Conservation (phyloP, 2,888 invertebrate genomes). For the Lutraria lutraria region DNA sequence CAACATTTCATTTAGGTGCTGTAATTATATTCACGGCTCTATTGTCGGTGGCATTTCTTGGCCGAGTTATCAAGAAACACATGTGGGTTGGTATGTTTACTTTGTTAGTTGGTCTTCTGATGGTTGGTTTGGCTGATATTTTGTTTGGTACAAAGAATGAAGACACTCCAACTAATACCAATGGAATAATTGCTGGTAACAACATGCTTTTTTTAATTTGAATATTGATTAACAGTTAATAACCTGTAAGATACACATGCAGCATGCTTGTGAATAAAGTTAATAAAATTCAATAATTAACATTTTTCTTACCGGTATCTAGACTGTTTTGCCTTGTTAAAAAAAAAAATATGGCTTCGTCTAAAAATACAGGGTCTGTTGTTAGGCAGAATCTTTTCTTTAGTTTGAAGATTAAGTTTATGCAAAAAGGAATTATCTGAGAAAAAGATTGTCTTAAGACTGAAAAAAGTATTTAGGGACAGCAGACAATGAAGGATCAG, state of each 20-base stretch:
- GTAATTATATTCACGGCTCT: conserved; percentile 84
- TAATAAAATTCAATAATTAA: too few species aligned
- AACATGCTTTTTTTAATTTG: neutral
- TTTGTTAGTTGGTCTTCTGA: conserved; percentile 85
- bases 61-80: conserved; percentile 82
- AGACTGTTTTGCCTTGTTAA: too few species aligned
- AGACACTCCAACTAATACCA: conserved; percentile 84
- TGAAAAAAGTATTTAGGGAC: too few species aligned
- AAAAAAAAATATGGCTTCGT: too few species aligned
- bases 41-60: conserved; percentile 83
- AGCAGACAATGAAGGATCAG: too few species aligned
- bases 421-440: too few species aligned
- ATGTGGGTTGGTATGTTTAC: conserved; percentile 87
- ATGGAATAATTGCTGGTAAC: conserved; percentile 92
- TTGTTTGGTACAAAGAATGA: conserved; percentile 72
- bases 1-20: conserved; percentile 75
- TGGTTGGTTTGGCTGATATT: conserved; percentile 86
- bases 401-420: too few species aligned
- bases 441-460: too few species aligned
- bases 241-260: neutral
- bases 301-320: too few species aligned
- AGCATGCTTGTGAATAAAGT: too few species aligned
- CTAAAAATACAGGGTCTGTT: too few species aligned
- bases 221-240: neutral
- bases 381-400: too few species aligned